Evolutionary conservation across 2,888 invertebrate species (phyloP).

Genomic region (Andricus quercusramuli): DNA sequence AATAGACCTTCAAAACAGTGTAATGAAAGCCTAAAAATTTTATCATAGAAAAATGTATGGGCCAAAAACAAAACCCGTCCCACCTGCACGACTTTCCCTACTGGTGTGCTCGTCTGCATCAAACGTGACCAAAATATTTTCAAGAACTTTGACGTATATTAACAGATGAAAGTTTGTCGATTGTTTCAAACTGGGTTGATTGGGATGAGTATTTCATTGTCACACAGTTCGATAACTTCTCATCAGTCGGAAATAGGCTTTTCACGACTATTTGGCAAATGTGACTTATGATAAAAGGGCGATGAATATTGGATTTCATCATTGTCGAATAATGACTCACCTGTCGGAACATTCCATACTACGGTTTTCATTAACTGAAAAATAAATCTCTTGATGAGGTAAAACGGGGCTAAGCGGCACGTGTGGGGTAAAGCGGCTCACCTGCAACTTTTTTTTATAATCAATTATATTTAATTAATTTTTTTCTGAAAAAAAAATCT

Average conservation of each 20-base stretch:
- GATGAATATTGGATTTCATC: conserved; percentile 35
- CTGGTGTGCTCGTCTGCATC: not conserved
- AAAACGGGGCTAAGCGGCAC: too few relatives aligned
- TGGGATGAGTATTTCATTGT: not conserved
- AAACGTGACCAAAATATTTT: not conserved
- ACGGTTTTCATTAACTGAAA: not conserved
- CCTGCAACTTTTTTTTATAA: too few relatives aligned
- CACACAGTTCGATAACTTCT: not conserved
- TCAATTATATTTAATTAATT: too few relatives aligned
- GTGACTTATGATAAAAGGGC: not conserved
- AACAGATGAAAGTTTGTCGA: not conserved
- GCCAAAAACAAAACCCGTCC: too few relatives aligned
- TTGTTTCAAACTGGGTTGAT: not conserved
- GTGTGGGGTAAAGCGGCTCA: too few relatives aligned
- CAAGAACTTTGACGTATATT: not conserved
- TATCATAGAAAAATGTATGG: too few relatives aligned
- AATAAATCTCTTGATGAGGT: not conserved
- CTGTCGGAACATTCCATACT: conserved; percentile 6
- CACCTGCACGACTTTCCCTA: not conserved
- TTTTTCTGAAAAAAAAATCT: too few relatives aligned
- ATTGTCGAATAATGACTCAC: conserved; percentile 17
- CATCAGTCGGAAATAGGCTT: not conserved
- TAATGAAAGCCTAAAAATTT: too few relatives aligned
- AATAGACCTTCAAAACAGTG: too few relatives aligned
- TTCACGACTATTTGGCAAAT: conserved; percentile 19